phyloP scores from a whole-genome alignment of 2,888 invertebrate species.

The Odontocolon sp. region DNA sequence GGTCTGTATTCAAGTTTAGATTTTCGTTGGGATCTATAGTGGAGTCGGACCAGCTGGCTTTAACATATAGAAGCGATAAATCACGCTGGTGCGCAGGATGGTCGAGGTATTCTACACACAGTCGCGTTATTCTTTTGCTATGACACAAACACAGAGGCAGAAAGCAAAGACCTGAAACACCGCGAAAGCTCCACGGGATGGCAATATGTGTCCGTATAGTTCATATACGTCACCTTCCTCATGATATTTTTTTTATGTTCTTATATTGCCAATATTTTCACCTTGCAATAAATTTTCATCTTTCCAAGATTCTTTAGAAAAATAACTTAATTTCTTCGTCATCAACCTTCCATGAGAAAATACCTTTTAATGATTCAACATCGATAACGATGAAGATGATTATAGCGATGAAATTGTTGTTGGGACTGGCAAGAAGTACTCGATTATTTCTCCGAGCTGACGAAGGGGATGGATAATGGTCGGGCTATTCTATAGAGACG shows the following conservation, averaged over 20 bases:
- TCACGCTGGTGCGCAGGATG: constrained; percentile 14
- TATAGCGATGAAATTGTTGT: background rate
- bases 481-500: no score
- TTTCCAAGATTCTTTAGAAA: no score
- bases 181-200: constrained; percentile 28
- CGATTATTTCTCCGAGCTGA: background rate
- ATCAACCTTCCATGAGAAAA: no score
- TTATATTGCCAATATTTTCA: background rate
- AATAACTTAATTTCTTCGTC: no score
- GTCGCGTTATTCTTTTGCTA: constrained; percentile 22
- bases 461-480: no score
- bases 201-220: constrained; percentile 37
- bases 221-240: constrained; percentile 10
- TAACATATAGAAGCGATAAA: constrained; percentile 20
- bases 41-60: background rate
- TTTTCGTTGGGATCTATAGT: constrained; percentile 14
- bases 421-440: no score
- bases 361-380: no score
- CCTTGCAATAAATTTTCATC: constrained; percentile 15
- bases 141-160: background rate
- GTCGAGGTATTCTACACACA: constrained; percentile 24
- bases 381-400: no score
- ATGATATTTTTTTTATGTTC: background rate
- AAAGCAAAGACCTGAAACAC: constrained; percentile 3
- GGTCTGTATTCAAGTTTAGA: constrained; percentile 10